Evolutionary conservation across 2,888 invertebrate species (phyloP).

Genomic region (Poecilus cupreus): DNA sequence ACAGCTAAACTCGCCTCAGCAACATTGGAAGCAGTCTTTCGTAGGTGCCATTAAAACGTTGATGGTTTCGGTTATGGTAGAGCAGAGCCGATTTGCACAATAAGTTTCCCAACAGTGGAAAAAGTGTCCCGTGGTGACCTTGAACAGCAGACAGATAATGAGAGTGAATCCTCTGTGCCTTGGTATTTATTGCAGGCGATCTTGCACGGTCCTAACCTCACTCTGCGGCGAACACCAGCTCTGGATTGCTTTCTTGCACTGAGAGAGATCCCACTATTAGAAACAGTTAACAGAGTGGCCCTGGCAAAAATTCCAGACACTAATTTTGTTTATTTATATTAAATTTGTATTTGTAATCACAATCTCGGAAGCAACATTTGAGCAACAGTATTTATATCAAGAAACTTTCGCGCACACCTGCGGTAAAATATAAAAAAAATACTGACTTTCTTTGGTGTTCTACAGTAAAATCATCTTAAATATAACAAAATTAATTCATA

Average conservation of each 20-base stretch:
- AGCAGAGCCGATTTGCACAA: conserved; percentile 48
- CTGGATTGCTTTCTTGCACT: neutral
- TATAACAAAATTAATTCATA: too few relatives aligned
- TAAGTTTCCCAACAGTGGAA: conserved; percentile 37
- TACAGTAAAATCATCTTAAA: too few relatives aligned
- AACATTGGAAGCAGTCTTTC: neutral
- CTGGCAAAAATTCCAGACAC: too few relatives aligned
- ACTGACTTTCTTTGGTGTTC: too few relatives aligned
- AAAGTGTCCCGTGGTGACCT: conserved; percentile 29
- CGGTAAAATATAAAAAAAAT: too few relatives aligned
- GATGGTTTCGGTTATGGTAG: conserved; percentile 46
- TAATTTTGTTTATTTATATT: too few relatives aligned
- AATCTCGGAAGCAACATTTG: too few relatives aligned
- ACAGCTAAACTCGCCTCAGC: neutral
- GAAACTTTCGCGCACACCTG: too few relatives aligned
- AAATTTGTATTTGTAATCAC: too few relatives aligned
- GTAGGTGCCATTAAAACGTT: conserved; percentile 24
- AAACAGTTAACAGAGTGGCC: too few relatives aligned
- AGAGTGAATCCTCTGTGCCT: conserved; percentile 32
- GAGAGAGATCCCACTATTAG: too few relatives aligned
- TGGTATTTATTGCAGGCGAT: conserved; percentile 38
- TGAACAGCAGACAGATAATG: conserved; percentile 42
- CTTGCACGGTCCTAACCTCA: conserved; percentile 42
- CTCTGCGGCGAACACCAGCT: neutral
- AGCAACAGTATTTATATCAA: too few relatives aligned